These are phyloP conservation scores for Pterocles orientalis DNA, from an alignment of 2,113 vertebrate species.

Conservation along the genomic window DNA sequence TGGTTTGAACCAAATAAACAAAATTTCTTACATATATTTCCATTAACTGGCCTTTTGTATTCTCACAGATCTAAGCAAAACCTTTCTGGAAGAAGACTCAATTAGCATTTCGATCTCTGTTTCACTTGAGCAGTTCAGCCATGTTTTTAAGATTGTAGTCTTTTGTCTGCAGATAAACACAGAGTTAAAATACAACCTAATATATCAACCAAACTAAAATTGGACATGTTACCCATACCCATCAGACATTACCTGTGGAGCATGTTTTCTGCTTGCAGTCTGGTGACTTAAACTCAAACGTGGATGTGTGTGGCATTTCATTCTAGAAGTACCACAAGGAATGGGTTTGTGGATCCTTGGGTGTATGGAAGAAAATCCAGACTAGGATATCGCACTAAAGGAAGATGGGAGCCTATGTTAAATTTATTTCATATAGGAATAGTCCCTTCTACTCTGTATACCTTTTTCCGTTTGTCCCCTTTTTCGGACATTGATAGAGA, in stretches of 20 bases:
- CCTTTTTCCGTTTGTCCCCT: background rate
- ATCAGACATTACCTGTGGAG: background rate
- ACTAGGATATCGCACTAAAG: background rate
- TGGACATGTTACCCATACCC: background rate
- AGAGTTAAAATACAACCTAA: background rate
- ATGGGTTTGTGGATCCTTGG: background rate
- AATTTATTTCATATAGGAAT: background rate
- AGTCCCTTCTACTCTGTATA: background rate
- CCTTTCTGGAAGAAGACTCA: slow-evolving; percentile 56
- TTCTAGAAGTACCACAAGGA: background rate
- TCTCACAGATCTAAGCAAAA: slow-evolving; percentile 53
- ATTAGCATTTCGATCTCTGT: slow-evolving; percentile 59
- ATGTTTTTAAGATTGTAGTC: slow-evolving; percentile 18
- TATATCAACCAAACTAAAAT: background rate
- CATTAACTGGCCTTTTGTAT: slow-evolving; percentile 47
- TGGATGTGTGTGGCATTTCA: background rate
- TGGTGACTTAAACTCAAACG: background rate
- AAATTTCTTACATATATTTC: slow-evolving; percentile 51
- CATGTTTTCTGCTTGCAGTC: background rate
- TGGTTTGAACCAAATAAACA: slow-evolving; percentile 46
- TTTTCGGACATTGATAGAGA: background rate
- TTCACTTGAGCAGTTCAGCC: slow-evolving; percentile 34
- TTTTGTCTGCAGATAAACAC: background rate
- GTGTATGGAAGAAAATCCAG: background rate
- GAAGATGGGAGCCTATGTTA: background rate